phyloP scores from a whole-genome alignment of 2,113 vertebrate genomes.

The Oryzias melastigma region DNA sequence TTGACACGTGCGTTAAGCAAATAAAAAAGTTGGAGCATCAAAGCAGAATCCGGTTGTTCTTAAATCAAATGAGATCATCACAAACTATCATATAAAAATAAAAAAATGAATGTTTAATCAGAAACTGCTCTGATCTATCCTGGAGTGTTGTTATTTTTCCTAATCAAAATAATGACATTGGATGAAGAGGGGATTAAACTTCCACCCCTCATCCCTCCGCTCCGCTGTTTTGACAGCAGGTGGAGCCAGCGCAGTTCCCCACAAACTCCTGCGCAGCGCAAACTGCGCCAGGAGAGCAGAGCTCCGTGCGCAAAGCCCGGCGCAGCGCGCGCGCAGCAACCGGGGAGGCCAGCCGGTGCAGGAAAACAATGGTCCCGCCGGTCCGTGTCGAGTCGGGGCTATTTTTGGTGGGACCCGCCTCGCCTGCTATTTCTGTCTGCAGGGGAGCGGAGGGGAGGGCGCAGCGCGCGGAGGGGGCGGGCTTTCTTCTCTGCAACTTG shows the following conservation, averaged over 20 bases:
- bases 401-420: conserved; percentile 80
- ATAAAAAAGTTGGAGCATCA: neutral
- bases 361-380: conserved; percentile 67
- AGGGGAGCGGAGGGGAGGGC: conserved; percentile 45
- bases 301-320: too few relatives aligned
- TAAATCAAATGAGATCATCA: too few relatives aligned
- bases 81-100: too few relatives aligned
- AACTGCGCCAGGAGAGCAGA: too few relatives aligned
- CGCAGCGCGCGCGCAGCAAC: neutral
- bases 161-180: too few relatives aligned
- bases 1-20: too few relatives aligned
- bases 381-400: conserved; percentile 69
- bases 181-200: too few relatives aligned
- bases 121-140: too few relatives aligned
- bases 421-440: conserved; percentile 77
- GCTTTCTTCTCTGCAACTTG: conserved; percentile 62
- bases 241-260: conserved; percentile 53
- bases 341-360: conserved; percentile 4
- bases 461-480: conserved; percentile 50
- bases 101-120: too few relatives aligned
- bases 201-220: neutral
- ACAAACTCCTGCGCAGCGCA: too few relatives aligned
- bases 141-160: too few relatives aligned
- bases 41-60: too few relatives aligned
- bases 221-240: conserved; percentile 49